Evolutionary conservation across 2,888 invertebrate genomes (phyloP), one percentile per base, ranked within the genome.

Genomic region (Cryptocephalus moraei): DNA sequence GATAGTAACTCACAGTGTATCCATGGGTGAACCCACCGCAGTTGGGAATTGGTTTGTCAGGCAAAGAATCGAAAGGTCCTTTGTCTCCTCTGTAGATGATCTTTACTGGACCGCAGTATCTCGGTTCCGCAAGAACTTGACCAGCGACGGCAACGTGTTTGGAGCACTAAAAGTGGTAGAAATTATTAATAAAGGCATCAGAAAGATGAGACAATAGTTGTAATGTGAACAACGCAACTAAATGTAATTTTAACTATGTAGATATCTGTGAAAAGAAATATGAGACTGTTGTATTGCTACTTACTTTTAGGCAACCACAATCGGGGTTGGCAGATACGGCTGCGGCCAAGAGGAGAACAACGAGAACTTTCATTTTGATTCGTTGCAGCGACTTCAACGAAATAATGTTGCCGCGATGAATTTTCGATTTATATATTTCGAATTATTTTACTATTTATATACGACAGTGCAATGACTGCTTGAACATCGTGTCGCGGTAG

Each of bases 231-330:
- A 22, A 22, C 22, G 6, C 6, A 2, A 22, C 2, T 6, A 22
- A 22, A 22, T 6, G 6, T 22, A 4, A 22, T 22, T 2, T 22
- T 22, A 22, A 22, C 22, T 22, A 22, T 22, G 6, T 2, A 22
- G 22, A 6, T 22, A 22, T 22, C 6, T 22, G 6, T 2, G 22
- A 22, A 6, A 22, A 22, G 22, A 22, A 22, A 22, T 22, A 22
- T 22, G 22, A 22, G 6, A 22, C 22, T 22, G 22, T 6, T 22
- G 22, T 22, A 22, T 22, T 22, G 2, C 12, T 39, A 61, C 65
- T 64, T 59, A 68, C 69, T 53, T 63, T 63, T 32, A 67, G 52
- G 47, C 69, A 70, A 38, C 69, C 69, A 46, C 70, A 70, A 45
- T 68, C 57, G 4, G 63, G 63, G 10, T 47, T 52, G 31, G 56